Base-by-base conservation (phyloP, 2,113 vertebrate genomes). In the Colaptes auratus region DNA sequence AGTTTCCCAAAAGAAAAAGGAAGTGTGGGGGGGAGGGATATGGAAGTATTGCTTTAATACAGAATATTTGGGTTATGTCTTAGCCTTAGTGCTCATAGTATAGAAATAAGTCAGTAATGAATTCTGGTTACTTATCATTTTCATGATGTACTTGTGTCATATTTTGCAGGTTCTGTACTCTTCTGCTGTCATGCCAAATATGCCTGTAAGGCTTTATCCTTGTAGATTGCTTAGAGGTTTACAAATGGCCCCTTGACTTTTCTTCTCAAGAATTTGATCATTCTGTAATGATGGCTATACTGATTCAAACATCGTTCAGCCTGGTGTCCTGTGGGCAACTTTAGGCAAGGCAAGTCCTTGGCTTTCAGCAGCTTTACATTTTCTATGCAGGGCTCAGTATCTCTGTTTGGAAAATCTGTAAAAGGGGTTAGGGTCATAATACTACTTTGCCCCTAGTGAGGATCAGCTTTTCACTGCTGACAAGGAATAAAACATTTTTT, bases 131-230 rank as follows among this genome's bases (percentile, higher is more conserved):
- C 30, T 80, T 52, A 52, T 44, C 23, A 27, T n/a, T 72, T 87
- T 48, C 35, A 3, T 9, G 33, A 39, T 55, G 2, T 14, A 5
- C 27, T 33, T 3, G 0, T 71, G 36, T 67, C 0, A 0, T 25
- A n/a, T 70, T 92, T 63, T n/a, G 33, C 64, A 79, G 63, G 31
- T 82, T 89, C 18, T 10, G 14, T 71, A 42, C 67, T 80, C 11
- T 67, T 85, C 36, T 72, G n/a, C 73, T 85, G 36, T 58, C 44
- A 31, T 25, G 50, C 25, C 71, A 63, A 91, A 19, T 0, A 0
- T 82, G 28, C 25, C 33, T 82, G 28, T 67, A 24, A 82, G 67
- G 75, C 60, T 82, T 1, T 63, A n/a, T 74, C 55, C 28, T n/a
- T 23, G 25, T 30, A 7, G 48, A 5, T 50, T 86, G 56, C 53